phyloP scores from a whole-genome alignment of 2,113 vertebrate species.

The Cochlearius cochlearius region DNA sequence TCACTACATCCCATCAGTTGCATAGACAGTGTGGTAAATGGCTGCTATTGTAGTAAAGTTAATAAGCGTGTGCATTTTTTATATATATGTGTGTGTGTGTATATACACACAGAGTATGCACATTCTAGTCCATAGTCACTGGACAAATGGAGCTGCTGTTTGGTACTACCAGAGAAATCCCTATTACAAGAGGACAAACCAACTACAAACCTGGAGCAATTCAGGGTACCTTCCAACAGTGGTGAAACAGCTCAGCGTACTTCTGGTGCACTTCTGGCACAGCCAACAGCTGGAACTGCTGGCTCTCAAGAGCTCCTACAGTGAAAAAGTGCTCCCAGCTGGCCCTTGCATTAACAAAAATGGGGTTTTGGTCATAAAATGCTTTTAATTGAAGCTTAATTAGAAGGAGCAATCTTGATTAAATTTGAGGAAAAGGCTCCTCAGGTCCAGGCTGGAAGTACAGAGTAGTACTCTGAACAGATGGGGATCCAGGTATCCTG shows the following conservation, averaged over 20 bases:
- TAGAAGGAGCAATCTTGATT: not conserved
- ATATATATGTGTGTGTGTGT: fast-evolving
- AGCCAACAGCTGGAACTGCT: not conserved
- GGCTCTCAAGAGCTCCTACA: not conserved
- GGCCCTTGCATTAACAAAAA: not conserved
- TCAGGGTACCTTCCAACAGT: not conserved
- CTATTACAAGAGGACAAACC: not conserved
- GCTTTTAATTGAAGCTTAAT: constrained; percentile 12
- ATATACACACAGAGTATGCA: not conserved
- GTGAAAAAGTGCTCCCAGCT: not conserved
- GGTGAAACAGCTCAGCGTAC: not conserved
- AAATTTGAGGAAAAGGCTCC: not conserved
- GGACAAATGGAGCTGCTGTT: not conserved
- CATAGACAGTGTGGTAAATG: not conserved
- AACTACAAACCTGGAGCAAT: not conserved
- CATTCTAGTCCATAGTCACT: not conserved
- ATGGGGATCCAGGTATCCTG: not conserved
- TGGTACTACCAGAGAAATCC: not conserved
- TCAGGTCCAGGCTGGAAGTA: not conserved
- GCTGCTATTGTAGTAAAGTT: not conserved
- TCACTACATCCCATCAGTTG: not conserved
- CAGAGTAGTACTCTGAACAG: not conserved
- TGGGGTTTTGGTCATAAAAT: not conserved
- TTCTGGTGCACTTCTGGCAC: not conserved
- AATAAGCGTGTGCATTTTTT: not conserved